Percentiles rank a stretch among this genome's conserved stretches.
phyloP scores from a whole-genome alignment of 2,797 vertebrate species.

The Malacoraja senta region DNA sequence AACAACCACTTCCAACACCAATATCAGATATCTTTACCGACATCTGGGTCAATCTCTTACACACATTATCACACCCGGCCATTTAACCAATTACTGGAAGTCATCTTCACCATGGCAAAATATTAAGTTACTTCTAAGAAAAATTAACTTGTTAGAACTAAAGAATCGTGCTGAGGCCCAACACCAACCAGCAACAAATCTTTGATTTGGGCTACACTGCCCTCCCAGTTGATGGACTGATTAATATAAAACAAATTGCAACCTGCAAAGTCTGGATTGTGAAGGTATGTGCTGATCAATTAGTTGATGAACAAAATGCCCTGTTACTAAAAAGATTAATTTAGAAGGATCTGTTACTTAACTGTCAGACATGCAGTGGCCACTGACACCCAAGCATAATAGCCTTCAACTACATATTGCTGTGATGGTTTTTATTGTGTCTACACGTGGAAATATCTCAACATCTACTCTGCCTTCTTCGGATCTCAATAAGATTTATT shows the following conservation, averaged over 20 bases:
- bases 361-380: not conserved
- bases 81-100: not conserved
- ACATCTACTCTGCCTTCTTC: too few species aligned
- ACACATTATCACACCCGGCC: not conserved
- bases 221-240: not conserved
- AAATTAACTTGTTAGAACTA: not conserved
- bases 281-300: not conserved
- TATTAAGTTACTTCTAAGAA: not conserved
- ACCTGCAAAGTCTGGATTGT: slow-evolving; percentile 16
- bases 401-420: not conserved
- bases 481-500: too few species aligned
- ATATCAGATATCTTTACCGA: not conserved
- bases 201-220: not conserved
- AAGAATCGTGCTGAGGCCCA: not conserved
- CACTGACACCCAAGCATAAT: not conserved
- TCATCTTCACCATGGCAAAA: not conserved
- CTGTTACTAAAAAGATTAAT: not conserved
- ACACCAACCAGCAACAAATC: not conserved
- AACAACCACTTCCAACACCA: not conserved
- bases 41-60: not conserved
- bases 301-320: too few species aligned
- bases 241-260: not conserved
- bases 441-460: not conserved
- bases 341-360: not conserved
- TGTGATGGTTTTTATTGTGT: not conserved